Conservation (phyloP, 1,140 invertebrate genomes). For the Leptinotarsa defecta region DNA sequence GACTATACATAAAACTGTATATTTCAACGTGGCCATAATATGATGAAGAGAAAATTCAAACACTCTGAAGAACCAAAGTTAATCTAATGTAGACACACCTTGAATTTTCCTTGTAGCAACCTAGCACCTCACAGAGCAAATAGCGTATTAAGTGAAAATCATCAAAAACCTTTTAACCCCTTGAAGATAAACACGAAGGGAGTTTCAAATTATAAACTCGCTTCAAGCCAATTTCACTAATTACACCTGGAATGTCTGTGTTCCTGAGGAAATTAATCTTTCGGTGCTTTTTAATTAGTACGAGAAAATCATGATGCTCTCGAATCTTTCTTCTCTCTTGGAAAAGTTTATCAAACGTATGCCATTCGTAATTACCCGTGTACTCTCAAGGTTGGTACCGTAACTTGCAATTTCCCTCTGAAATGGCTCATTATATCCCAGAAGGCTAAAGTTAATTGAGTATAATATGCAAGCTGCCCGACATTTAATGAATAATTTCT, state of each 20-base stretch:
- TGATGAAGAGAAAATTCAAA: too few relatives aligned
- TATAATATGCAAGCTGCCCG: too few relatives aligned
- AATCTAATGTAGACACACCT: too few relatives aligned
- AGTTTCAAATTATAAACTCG: neutral
- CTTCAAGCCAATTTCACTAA: neutral
- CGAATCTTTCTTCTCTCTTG: neutral
- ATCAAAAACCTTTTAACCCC: neutral
- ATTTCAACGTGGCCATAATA: too few relatives aligned
- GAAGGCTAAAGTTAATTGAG: too few relatives aligned
- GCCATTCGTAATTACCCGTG: neutral
- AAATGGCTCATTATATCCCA: neutral
- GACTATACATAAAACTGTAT: too few relatives aligned
- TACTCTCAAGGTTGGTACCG: neutral
- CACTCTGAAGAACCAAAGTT: too few relatives aligned
- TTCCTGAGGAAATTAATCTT: neutral
- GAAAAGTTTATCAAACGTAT: neutral
- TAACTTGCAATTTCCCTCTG: neutral
- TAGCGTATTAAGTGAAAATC: neutral
- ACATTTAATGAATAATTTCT: too few relatives aligned
- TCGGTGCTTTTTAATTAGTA: neutral
- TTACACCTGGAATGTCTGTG: constrained; percentile 2
- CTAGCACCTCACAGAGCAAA: too few relatives aligned
- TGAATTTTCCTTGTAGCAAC: too few relatives aligned
- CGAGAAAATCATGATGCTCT: neutral
- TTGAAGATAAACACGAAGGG: neutral